Base-by-base conservation (phyloP, 64 coral and sea anemone species). In the Stylophora pistillata region DNA sequence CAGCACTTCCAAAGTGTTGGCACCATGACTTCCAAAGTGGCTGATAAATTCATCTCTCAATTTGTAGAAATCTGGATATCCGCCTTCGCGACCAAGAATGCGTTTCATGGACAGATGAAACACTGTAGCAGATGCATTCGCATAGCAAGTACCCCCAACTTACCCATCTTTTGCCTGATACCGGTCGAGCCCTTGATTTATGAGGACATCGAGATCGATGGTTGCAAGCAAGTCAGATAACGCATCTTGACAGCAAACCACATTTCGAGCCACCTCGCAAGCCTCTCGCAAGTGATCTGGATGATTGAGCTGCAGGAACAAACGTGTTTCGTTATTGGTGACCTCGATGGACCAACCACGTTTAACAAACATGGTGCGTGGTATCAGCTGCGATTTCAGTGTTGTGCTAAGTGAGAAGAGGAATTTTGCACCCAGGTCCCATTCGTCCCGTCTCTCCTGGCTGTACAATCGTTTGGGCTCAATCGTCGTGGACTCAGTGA, bases 231-330 rank as follows among this genome's bases (percentile, higher is more conserved):
- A 2, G 53, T 89, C 75, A 6, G 87, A 64, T 5, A 89, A 62
- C 13, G 60, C 61, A 7, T 63, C 74, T 53, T 78, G 74, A 62
- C 78, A 27, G 1, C 21, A 0, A 10, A 63, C 78, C 9, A 16
- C 78, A 0, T 62, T 27, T 16, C 30, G 21, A 14, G 78, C 78
- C 82, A 71, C 0, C 31, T 86, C 63, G 54, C 84, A 86, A 27
- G 73, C 69, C 1, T 74, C 86, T 77, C 78, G 28, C 1, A 74
- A 16, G 30, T 66, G 4, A 25, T 92, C 90, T 25, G 90, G 90
- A 55, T 92, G 90, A 54, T 92, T 92, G 10, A 92, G 74, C 77
- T 92, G 90, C 26, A 86, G 17, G 54, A 92, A 92, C 26, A 92
- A 15, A 56, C 30, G 37, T 53, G 90, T 92, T 79, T 92, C 90